Evolutionary conservation across 1,140 invertebrate species (phyloP).

Genomic region (Archegozetes longisetosus): DNA sequence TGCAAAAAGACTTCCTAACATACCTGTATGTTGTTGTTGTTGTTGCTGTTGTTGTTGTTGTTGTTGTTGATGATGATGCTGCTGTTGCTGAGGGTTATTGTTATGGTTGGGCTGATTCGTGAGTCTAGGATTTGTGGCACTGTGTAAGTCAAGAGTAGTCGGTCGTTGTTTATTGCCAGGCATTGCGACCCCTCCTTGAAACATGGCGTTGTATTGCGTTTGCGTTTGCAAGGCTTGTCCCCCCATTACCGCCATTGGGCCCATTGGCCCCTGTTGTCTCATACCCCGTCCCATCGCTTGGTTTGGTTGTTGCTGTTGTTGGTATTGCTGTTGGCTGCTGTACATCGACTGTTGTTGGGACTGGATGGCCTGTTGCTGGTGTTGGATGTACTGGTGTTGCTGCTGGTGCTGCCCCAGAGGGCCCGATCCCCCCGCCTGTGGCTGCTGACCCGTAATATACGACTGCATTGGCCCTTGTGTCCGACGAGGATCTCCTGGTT

Average conservation of each 20-base stretch:
- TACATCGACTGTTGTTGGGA: background rate
- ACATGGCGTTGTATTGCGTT: constrained; percentile 1
- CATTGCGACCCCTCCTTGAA: background rate
- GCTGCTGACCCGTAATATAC: background rate
- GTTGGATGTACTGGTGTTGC: background rate
- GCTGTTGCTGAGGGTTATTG: constrained; percentile 1
- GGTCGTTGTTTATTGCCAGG: constrained; percentile 16
- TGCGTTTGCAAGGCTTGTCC: background rate
- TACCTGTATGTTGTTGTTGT: constrained; percentile 4
- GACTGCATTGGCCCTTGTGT: background rate
- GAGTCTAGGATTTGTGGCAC: background rate
- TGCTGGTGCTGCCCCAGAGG: background rate
- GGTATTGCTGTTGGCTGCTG: background rate
- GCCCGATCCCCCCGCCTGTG: background rate
- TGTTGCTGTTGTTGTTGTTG: constrained; percentile 9
- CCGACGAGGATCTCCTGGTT: background rate
- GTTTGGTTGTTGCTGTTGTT: constrained; percentile 7
- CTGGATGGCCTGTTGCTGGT: background rate
- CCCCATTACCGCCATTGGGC: background rate
- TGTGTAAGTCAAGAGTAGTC: constrained; percentile 7
- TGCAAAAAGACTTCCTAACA: constrained; percentile 14
- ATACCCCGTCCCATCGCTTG: constrained; percentile 4
- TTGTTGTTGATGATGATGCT: too few relatives aligned
- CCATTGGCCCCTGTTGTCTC: constrained; percentile 12
- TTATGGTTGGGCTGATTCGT: background rate